Evolutionary conservation across 2,888 invertebrate genomes (phyloP), one percentile per base, ranked within the genome.

Genomic region (Listrodromus nycthemerus): DNA sequence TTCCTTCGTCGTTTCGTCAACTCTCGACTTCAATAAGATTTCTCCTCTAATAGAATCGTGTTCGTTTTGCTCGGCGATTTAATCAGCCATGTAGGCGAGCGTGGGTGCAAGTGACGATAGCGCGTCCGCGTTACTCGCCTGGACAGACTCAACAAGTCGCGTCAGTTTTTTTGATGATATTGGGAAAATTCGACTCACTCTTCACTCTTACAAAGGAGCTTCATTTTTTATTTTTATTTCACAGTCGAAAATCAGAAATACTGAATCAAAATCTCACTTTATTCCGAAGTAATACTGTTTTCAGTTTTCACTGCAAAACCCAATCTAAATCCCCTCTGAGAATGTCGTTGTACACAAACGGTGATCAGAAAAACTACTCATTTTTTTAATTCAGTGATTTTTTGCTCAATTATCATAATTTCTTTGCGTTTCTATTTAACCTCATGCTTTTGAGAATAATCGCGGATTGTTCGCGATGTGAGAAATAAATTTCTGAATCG

Each of bases 41-140:
- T 80, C 73, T 41, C 76, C 61, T 77, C 61, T 87, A 86, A 88
- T 86, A 85, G 87, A 88, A 87, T 89, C 79, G 78, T 66, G 80
- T 76, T 80, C 76, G 77, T 66, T 84, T 79, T 8, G 27, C 71
- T 76, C 71, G 81, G 85, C 77, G 86, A 80, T 83, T 83, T 71
- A 83, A 83, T 80, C 85, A 87, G 86, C 80, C 69, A 76, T 61
- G 82, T 82, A 83, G 33, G 37, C 10, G 21, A 37, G 24, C 33
- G 61, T 52, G 27, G 70, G 70, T 71, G 58, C 71, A 71, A 80
- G 75, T 41, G 75, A 79, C 70, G 80, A 48, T 61, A 41, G n/a
- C 21, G 75, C 79, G 71, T 67, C 55, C 48, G 66, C 66, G 27
- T 24, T 45, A 67, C 24, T 19, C 73, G 33, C 19, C 52, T 37